phyloP scores from a whole-genome alignment of 2,888 invertebrate species.

The Carpatolechia fugitivella region DNA sequence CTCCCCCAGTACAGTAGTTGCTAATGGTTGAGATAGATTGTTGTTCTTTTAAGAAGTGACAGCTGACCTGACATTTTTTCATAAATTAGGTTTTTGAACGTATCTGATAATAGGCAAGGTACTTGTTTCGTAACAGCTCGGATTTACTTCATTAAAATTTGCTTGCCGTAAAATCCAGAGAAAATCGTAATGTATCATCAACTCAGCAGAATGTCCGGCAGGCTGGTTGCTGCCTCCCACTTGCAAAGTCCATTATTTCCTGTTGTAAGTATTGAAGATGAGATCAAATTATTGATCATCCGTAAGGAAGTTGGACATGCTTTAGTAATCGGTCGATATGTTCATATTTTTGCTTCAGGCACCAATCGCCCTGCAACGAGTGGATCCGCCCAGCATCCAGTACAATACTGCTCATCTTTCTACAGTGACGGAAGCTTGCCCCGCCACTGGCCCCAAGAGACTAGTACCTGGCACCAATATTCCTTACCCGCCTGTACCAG shows the following conservation, averaged over 20 bases:
- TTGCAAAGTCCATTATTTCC: conserved; percentile 70
- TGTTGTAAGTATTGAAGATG: conserved; percentile 51
- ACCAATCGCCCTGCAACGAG: conserved; percentile 69
- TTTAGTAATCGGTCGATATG: conserved; percentile 11
- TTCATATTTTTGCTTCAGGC: conserved; percentile 41
- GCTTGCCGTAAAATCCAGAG: conserved; percentile 24
- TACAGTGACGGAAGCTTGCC: conserved; percentile 59
- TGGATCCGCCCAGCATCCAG: conserved; percentile 58
- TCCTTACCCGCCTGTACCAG: conserved; percentile 56
- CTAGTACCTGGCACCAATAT: conserved; percentile 66
- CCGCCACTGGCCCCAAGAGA: conserved; percentile 49
- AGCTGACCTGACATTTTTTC: too few relatives aligned
- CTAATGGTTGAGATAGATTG: too few relatives aligned
- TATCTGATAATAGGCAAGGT: conserved; percentile 30
- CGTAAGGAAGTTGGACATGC: conserved; percentile 1
- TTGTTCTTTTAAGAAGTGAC: too few relatives aligned
- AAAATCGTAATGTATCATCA: conserved; percentile 67
- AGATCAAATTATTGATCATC: too few relatives aligned
- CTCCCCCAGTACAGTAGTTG: too few relatives aligned
- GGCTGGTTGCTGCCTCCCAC: conserved; percentile 59
- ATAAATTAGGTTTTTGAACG: conserved; percentile 39
- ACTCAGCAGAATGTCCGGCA: conserved; percentile 64
- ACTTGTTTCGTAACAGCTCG: conserved; percentile 72
- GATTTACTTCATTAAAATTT: conserved; percentile 36
- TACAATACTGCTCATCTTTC: conserved; percentile 64